Evolutionary conservation across 2,113 vertebrate species (phyloP).

Genomic region (Bambusicola thoracicus): DNA sequence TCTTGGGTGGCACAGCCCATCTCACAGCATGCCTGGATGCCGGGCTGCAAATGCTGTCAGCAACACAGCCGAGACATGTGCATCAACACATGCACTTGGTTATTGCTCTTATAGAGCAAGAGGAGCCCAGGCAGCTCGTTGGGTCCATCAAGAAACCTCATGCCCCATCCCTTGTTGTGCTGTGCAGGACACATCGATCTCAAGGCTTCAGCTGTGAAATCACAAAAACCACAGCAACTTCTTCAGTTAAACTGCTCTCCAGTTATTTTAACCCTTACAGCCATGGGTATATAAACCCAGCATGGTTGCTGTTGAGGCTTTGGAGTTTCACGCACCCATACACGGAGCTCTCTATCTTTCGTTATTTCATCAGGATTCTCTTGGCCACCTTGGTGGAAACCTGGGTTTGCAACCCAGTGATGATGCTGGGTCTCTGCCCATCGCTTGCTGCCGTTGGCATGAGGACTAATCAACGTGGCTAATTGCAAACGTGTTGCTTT

Average conservation of each 20-base stretch:
- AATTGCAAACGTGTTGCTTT: not conserved
- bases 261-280: not conserved
- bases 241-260: not conserved
- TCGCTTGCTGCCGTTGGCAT: not conserved
- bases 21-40: not conserved
- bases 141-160: not conserved
- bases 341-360: not conserved
- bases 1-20: not conserved
- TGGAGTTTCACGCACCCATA: not conserved
- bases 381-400: not conserved
- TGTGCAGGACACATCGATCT: not conserved
- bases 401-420: accelerated
- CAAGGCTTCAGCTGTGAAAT: not conserved
- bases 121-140: not conserved
- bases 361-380: not conserved
- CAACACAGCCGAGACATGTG: not conserved
- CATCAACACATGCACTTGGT: too few relatives aligned
- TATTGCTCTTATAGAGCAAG: not conserved
- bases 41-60: not conserved
- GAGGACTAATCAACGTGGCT: not conserved
- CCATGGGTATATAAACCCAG: not conserved
- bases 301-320: not conserved
- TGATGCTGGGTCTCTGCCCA: not conserved
- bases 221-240: not conserved
- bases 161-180: not conserved